Evolutionary conservation across 2,113 vertebrate species (phyloP).

Genomic region (Hiodon alosoides): DNA sequence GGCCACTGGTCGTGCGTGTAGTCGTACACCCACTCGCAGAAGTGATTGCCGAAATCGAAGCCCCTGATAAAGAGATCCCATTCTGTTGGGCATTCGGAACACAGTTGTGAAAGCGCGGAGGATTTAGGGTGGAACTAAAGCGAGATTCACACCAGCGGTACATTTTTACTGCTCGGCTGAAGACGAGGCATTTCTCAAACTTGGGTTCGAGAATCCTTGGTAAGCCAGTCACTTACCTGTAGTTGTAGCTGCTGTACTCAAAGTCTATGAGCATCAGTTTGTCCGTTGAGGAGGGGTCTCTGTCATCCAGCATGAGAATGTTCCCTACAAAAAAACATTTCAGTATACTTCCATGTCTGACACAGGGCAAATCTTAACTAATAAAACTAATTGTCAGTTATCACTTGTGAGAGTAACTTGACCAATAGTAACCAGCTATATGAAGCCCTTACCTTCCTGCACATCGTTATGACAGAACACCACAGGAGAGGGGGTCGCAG

Average conservation of each 20-base stretch:
- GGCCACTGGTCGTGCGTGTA: conserved; percentile 79
- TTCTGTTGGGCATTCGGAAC: no score
- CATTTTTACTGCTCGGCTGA: no score
- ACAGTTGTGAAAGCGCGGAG: no score
- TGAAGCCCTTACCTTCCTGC: conserved; percentile 75
- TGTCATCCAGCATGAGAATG: conserved; percentile 69
- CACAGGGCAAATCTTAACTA: no score
- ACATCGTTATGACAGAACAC: conserved; percentile 95
- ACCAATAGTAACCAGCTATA: no score
- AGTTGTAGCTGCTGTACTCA: conserved; percentile 96
- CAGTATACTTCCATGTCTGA: no score
- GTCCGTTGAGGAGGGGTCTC: conserved; percentile 43
- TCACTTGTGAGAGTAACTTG: no score
- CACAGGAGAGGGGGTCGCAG: conserved; percentile 76
- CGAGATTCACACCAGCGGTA: no score
- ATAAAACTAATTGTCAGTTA: no score
- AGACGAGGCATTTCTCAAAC: no score
- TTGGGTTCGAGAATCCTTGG: no score
- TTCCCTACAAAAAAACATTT: conserved; percentile 68
- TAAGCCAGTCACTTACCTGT: conserved; percentile 61
- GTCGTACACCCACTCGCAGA: conserved; percentile 89
- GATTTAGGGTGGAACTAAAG: no score
- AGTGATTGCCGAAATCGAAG: conserved; percentile 93
- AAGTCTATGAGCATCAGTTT: conserved; percentile 92
- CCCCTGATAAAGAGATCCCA: conserved; percentile 58